Evolutionary conservation across 1,140 invertebrate species (phyloP).

Genomic region (Hermatobates lingyangjiaoensis): DNA sequence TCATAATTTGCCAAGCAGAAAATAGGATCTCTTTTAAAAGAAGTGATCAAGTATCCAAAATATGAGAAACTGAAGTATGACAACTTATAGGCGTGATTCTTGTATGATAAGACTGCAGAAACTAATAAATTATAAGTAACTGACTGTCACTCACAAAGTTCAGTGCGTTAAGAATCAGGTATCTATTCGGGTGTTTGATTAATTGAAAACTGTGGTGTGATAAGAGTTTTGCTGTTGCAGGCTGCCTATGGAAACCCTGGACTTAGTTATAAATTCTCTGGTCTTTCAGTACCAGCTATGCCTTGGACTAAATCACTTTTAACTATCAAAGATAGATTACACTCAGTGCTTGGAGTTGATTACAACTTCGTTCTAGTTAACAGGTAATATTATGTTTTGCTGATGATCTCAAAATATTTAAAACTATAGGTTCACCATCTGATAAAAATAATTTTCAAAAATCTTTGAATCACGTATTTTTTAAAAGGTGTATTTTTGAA

Average conservation of each 20-base stretch:
- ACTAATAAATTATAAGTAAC: too few relatives aligned
- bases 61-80: too few relatives aligned
- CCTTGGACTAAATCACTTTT: constrained; percentile 36
- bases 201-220: not conserved
- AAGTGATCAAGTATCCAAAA: too few relatives aligned
- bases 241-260: constrained; percentile 43
- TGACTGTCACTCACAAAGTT: too few relatives aligned
- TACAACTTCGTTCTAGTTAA: constrained; percentile 56
- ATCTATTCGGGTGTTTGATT: not conserved
- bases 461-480: too few relatives aligned
- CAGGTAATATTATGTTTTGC: constrained; percentile 27
- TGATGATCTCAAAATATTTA: not conserved
- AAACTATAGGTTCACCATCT: too few relatives aligned
- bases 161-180: not conserved
- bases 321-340: constrained; percentile 31
- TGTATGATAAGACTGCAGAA: too few relatives aligned
- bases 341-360: constrained; percentile 29
- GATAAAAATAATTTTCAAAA: too few relatives aligned
- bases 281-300: constrained; percentile 35
- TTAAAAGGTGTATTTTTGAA: too few relatives aligned
- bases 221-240: constrained; percentile 21
- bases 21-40: too few relatives aligned
- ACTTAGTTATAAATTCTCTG: constrained; percentile 43
- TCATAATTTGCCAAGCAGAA: too few relatives aligned
- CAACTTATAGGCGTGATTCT: too few relatives aligned